Percentiles rank a stretch among this genome's conserved stretches.
These are phyloP conservation scores for Caretta caretta DNA, from an alignment of 2,113 vertebrate genomes.

Conservation along the genomic window DNA sequence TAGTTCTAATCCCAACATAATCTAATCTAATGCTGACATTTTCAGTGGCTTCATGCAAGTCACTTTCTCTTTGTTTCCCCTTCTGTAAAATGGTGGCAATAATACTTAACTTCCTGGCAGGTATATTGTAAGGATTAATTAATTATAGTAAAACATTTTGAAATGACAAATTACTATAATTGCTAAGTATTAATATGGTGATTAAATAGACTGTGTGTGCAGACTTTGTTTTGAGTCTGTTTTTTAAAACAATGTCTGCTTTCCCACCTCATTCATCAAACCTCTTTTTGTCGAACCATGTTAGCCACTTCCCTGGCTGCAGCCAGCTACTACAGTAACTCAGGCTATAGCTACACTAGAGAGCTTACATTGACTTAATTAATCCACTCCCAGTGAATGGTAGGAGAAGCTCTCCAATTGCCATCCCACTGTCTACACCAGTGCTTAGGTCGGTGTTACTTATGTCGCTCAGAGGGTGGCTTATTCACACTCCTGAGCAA, in stretches of 20 bases:
- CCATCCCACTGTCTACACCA: too few species aligned
- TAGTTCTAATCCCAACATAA: neutral
- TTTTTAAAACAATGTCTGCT: neutral
- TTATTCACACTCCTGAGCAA: too few species aligned
- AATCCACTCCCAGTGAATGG: too few species aligned
- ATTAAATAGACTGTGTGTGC: neutral
- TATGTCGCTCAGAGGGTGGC: too few species aligned
- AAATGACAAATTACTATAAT: neutral
- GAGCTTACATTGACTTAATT: neutral
- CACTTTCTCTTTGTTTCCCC: neutral
- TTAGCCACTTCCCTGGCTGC: neutral
- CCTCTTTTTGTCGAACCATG: neutral
- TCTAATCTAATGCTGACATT: neutral
- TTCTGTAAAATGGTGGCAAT: neutral
- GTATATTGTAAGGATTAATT: neutral
- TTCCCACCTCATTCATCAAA: fast-evolving
- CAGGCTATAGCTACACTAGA: neutral
- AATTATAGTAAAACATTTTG: neutral
- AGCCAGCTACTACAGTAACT: neutral
- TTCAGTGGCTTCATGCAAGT: neutral
- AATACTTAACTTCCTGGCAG: neutral
- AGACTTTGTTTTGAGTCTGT: neutral
- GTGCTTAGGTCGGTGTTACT: too few species aligned
- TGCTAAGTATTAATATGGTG: neutral
- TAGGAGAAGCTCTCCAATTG: too few species aligned